Evolutionary conservation across 2,888 invertebrate genomes (phyloP).

Genomic region (Agriopis leucophaearia): DNA sequence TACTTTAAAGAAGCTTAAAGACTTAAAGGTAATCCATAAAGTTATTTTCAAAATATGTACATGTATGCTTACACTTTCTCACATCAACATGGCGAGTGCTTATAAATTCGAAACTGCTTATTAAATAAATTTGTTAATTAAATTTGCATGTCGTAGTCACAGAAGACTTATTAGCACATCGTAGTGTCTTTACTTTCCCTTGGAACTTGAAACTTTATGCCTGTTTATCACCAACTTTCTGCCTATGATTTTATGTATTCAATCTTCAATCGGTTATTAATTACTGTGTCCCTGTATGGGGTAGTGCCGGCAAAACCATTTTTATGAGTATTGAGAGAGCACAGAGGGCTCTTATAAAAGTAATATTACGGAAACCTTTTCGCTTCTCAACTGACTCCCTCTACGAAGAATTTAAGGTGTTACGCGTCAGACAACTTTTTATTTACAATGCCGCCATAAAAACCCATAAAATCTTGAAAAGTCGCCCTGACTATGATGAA

Average conservation of each 20-base stretch:
- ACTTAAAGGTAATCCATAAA: slow-evolving; percentile 2
- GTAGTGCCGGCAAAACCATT: no score
- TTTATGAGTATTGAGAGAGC: no score
- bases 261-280: no score
- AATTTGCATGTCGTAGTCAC: slow-evolving; percentile 37
- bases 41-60: slow-evolving; percentile 7
- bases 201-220: slow-evolving; percentile 13
- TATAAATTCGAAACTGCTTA: slow-evolving; percentile 25
- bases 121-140: slow-evolving; percentile 10
- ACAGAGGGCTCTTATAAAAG: no score
- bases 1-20: neutral
- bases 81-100: slow-evolving; percentile 7
- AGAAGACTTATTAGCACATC: slow-evolving; percentile 38
- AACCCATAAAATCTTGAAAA: no score
- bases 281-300: neutral
- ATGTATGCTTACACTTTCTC: slow-evolving; percentile 18
- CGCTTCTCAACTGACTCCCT: no score
- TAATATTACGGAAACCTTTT: no score
- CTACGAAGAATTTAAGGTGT: no score
- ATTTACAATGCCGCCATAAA: no score
- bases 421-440: no score
- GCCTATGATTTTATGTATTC: neutral
- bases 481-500: no score
- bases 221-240: slow-evolving; percentile 4
- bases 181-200: slow-evolving; percentile 35